A percentile compares a stretch with the other conserved stretches of the same genome.
Conservation (phyloP, 2,888 invertebrate genomes). For the Hirtodrosophila alboralis region DNA sequence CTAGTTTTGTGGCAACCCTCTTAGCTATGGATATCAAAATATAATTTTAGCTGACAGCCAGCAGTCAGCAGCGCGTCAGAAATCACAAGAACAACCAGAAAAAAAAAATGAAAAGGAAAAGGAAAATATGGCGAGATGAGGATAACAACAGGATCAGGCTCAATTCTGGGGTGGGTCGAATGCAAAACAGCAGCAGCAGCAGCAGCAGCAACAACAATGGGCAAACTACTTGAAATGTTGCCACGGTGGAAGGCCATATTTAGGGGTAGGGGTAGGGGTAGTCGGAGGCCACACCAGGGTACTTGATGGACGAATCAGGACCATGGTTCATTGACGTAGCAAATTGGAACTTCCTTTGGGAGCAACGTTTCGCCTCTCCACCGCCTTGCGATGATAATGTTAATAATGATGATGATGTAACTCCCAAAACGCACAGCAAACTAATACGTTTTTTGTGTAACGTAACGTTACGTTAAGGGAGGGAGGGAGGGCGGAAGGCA, state of each 20-base stretch:
- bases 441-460: constrained; percentile 46
- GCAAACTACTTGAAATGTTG: constrained; percentile 36
- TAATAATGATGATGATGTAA: constrained; percentile 47
- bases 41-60: constrained; percentile 71
- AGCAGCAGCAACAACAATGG: constrained; percentile 14
- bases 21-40: constrained; percentile 36
- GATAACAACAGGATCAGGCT: constrained; percentile 7
- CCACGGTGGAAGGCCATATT: too few species aligned
- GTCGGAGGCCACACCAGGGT: constrained; percentile 27
- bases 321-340: constrained; percentile 81
- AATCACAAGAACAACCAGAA: constrained; percentile 33
- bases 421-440: constrained; percentile 55
- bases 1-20: constrained; percentile 51
- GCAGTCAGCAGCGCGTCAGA: constrained; percentile 67
- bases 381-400: constrained; percentile 17
- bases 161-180: constrained; percentile 23
- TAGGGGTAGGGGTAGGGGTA: constrained; percentile 5
- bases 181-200: constrained; percentile 24
- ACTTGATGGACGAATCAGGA: constrained; percentile 60
- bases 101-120: constrained; percentile 4
- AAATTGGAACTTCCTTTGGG: constrained; percentile 81
- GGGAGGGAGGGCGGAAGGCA: constrained; percentile 37
- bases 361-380: constrained; percentile 23
- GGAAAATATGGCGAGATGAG: constrained; percentile 7
- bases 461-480: constrained; percentile 3